Evolutionary conservation across 2,888 invertebrate species (phyloP), one percentile per base, ranked within the genome.

Genomic region (Tetragonula carbonaria): DNA sequence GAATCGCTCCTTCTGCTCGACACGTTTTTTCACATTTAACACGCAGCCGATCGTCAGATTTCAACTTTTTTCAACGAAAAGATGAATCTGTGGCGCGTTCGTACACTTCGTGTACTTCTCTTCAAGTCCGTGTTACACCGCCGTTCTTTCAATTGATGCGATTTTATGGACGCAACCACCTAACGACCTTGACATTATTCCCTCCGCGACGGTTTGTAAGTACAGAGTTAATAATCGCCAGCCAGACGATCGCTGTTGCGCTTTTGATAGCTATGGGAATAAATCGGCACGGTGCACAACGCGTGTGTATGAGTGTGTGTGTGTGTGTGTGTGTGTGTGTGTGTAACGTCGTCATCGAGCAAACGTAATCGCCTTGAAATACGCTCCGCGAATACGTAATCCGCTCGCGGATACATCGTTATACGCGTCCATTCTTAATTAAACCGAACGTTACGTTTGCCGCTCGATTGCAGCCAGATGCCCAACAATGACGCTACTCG

Each of bases 351-450:
- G 89, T 87, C 89, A 86, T 82, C 83, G 70, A 16, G 57, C 75
- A 63, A 84, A 82, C 87, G 86, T 87, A 88, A 88, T 87, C 84
- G 77, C 84, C 79, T 88, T 82, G 89, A 80, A 80, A 80, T 80
- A 84, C 82, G 80, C 67, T 76, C 51, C 53, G 75, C 65, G 84
- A 82, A 89, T 82, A 78, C 84, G 75, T 81, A 84, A 88, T 87
- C 73, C 72, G 63, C 70, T 78, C 51, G 75, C 78, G 59, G 63
- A 59, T 50, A 33, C 70, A 63, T 74, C 62, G 33, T 81, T 82
- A 75, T 77, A 51, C 76, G 66, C 66, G 28, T 70, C 76, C 76
- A 68, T 81, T 84, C 76, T 45, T 81, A 71, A 86, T 86, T 78
- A 68, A 59, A 14, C 33, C 28, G 55, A 23, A 23, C 23, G 70